phyloP scores from a whole-genome alignment of 1,140 invertebrate genomes.

The Cherax quadricarinatus region DNA sequence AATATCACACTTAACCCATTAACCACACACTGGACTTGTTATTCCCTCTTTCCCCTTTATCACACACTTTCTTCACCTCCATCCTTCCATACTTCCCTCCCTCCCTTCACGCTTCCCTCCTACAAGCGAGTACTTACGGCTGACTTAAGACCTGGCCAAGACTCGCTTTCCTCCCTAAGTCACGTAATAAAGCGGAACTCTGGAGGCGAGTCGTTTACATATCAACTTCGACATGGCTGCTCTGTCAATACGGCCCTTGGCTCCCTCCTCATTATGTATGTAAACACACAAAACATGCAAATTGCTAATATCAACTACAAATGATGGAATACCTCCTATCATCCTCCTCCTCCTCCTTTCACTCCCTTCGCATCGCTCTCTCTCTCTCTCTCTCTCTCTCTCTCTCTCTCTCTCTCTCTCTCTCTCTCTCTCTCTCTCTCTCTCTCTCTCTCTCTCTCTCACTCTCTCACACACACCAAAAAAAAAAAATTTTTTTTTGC shows the following conservation, averaged over 20 bases:
- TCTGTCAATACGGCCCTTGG: background rate
- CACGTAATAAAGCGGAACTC: background rate
- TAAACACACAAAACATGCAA: constrained; percentile 16
- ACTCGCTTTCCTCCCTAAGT: background rate
- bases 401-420: no score
- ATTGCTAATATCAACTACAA: constrained; percentile 14
- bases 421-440: background rate
- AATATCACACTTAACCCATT: no score
- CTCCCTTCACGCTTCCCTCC: no score
- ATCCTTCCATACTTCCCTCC: background rate
- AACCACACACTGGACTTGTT: no score
- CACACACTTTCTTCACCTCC: background rate
- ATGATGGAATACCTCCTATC: constrained; percentile 1
- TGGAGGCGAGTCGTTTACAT: background rate
- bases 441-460: background rate
- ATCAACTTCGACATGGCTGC: background rate
- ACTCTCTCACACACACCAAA: background rate
- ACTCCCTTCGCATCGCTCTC: no score
- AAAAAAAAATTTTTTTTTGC: no score
- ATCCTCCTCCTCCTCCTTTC: background rate
- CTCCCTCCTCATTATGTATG: background rate
- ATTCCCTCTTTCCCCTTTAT: no score
- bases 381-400: no score
- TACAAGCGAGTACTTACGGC: background rate
- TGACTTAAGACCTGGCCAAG: background rate